Conservation (phyloP, 1,140 invertebrate species). For the honey bee (Apis mellifera) region Amel_HAv3.1 CM009946.2:6011001-6011500, state of each 20-base stretch:
- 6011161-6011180: neutral
- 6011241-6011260: neutral
- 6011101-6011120: neutral
- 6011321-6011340: neutral
- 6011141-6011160: neutral
- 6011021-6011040: no score
- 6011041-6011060: no score
- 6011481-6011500: neutral
- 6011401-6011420: neutral
- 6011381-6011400: neutral
- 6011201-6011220: neutral
- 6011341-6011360: neutral
- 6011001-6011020: no score
- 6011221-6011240: neutral
- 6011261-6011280: conserved; percentile 16
- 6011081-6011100: no score
- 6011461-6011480: conserved; percentile 46
- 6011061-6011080: no score
- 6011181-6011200: neutral
- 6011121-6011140: neutral
- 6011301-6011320: conserved; percentile 6
- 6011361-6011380: neutral
- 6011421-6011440: no score
- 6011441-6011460: neutral
- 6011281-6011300: neutral